Percentiles rank a stretch among this genome's conserved stretches.
Conservation (phyloP, 1,140 invertebrate species). For the Calliphora vicina region DNA sequence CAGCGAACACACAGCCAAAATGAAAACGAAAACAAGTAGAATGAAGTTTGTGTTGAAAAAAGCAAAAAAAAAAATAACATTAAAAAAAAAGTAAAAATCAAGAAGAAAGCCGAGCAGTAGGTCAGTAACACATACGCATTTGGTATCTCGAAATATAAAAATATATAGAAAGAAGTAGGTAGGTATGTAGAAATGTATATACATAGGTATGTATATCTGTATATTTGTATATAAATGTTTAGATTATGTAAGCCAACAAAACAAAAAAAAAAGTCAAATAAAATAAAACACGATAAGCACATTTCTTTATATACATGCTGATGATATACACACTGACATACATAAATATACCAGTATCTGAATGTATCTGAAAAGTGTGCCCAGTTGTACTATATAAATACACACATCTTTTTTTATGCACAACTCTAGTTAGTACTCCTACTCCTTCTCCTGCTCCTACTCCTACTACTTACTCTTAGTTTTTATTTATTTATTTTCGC, state of each 20-base stretch:
- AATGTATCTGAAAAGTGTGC: not conserved
- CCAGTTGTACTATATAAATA: no score
- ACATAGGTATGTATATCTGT: no score
- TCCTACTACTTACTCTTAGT: no score
- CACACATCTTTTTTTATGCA: no score
- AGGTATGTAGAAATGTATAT: not conserved
- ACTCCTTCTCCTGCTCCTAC: no score
- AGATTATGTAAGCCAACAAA: not conserved
- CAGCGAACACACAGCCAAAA: conserved; percentile 16
- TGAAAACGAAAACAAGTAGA: not conserved
- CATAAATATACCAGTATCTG: not conserved
- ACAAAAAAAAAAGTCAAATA: not conserved
- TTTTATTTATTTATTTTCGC: no score
- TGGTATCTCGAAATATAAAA: not conserved
- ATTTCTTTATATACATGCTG: no score
- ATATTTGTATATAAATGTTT: not conserved
- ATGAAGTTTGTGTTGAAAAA: not conserved
- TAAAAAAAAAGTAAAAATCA: not conserved
- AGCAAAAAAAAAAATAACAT: not conserved
- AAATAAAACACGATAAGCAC: not conserved
- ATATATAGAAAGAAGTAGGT: not conserved
- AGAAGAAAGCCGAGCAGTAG: conserved; percentile 18
- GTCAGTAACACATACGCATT: conserved; percentile 29
- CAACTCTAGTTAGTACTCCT: no score
- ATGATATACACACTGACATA: not conserved